Evolutionary conservation across 1,140 invertebrate genomes (phyloP), one percentile per base, ranked within the genome.

Genomic region (Amyelois transitella): DNA sequence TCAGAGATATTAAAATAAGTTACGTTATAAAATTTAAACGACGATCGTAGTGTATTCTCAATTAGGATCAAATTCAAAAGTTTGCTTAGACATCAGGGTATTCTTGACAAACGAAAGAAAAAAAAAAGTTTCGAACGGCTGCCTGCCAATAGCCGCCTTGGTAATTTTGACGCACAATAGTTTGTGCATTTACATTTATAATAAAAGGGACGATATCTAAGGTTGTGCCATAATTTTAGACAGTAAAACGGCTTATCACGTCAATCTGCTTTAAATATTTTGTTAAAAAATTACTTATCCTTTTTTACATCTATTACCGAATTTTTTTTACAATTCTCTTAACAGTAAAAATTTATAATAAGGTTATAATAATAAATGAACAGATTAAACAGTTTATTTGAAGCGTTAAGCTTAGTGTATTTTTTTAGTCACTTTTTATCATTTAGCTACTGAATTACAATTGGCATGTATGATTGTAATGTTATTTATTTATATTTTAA

Each of bases 401-500:
- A 6, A 32, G 25, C 10, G 8, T 32, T 32, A 28, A 28, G 12
- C 32, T 38, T 38, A 6, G 12, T 14, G 12, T 38, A 6, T 38
- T 38, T 28, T 38, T 38, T 14, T 38, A 38, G 32, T 38, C n/a
- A 38, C 7, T 28, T 28, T 28, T 45, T 45, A 19, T 18, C 19
- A 7, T 45, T 5, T 43, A 43, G 18, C 14, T 58, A 59, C 58
- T 38, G 12, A 25, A 48, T 18, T 48, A 43, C 19, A 45, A 63
- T 65, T 65, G 52, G 61, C 61, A 66, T 59, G 54, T 54, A 6
- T 38, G n/a, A 38, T 38, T 54, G 53, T 60, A 60, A 58, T 43
- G 55, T 60, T 64, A 72, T 65, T 61, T 67, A 62, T 70, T 63
- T 65, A 51, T 65, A 64, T 60, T 48, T 59, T 69, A 70, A 72